Evolutionary conservation across 2,888 invertebrate species (phyloP).

Genomic region (Drosophila subquinaria): DNA sequence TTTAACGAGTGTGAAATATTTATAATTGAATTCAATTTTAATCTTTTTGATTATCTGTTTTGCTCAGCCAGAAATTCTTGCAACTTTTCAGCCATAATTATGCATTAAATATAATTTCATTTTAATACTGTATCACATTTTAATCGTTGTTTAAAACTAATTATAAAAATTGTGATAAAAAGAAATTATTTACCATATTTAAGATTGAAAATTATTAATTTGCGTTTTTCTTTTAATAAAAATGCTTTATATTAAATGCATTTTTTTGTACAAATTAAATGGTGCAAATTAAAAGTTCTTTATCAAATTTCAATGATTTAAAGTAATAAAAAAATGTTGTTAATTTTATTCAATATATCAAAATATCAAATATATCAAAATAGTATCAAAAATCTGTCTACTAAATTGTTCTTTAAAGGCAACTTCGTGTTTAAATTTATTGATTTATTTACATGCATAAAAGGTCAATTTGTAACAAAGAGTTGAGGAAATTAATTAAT

Average conservation of each 20-base stretch:
- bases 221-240: background rate
- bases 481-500: slow-evolving; percentile 25
- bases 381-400: background rate
- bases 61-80: background rate
- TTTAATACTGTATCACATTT: slow-evolving; percentile 8
- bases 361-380: background rate
- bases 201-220: slow-evolving; percentile 4
- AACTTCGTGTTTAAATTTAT: background rate
- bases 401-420: background rate
- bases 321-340: too few relatives aligned
- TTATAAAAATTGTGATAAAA: background rate
- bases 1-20: slow-evolving; percentile 9
- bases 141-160: background rate
- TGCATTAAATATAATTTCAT: slow-evolving; percentile 3
- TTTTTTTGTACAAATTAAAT: background rate
- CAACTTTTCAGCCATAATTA: background rate
- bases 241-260: background rate
- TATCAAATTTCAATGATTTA: background rate
- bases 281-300: background rate
- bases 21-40: slow-evolving; percentile 4
- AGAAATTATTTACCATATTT: background rate
- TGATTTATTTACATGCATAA: slow-evolving; percentile 11
- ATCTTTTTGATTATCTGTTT: background rate
- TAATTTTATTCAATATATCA: too few relatives aligned
- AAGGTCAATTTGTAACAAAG: slow-evolving; percentile 16